Evolutionary conservation across 2,113 vertebrate genomes (phyloP).

Genomic region (Phaetusa simplex): DNA sequence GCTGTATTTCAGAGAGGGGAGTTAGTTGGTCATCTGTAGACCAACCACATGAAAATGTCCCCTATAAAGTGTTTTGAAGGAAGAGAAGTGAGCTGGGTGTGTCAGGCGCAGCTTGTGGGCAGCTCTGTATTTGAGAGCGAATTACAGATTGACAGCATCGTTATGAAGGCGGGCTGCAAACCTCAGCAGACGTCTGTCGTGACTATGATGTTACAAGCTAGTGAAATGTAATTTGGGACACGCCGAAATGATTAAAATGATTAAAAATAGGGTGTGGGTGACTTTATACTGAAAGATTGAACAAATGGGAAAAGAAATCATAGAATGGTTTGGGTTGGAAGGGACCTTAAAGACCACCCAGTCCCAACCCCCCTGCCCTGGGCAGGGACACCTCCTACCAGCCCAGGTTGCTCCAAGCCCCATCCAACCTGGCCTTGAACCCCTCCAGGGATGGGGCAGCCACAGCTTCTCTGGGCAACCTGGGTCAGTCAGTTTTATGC

Average conservation of each 20-base stretch:
- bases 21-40: neutral
- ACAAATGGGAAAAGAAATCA: neutral
- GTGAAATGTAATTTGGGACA: neutral
- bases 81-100: neutral
- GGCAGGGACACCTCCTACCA: neutral
- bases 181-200: neutral
- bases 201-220: accelerated
- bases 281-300: neutral
- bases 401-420: neutral
- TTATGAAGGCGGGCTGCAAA: neutral
- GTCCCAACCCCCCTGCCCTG: neutral
- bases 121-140: neutral
- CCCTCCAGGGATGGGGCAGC: neutral
- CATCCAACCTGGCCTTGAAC: neutral
- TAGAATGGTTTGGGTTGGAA: neutral
- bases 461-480: neutral
- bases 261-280: neutral
- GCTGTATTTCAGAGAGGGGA: neutral
- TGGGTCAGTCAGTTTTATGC: neutral
- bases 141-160: accelerated
- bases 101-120: accelerated
- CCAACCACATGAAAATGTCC: accelerated
- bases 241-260: neutral
- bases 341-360: neutral
- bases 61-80: accelerated